phyloP scores from a whole-genome alignment of 2,797 vertebrate genomes.

The Rhinella marina region DNA sequence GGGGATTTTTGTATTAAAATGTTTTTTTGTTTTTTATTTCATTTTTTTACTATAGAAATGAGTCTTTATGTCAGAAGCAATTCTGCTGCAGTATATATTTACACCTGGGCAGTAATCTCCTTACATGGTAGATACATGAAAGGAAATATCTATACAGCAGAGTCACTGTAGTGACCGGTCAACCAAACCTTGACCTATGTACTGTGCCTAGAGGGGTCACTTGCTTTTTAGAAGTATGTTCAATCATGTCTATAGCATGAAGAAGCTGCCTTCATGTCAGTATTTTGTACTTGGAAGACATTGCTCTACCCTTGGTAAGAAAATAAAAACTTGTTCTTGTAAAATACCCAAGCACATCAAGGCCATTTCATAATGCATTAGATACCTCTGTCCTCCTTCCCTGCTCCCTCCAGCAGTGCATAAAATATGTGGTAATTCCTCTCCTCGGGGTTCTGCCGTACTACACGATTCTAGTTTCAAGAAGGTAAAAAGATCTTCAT shows the following conservation, averaged over 20 bases:
- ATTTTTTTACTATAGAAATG: no score
- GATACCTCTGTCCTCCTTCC: conserved; percentile 83
- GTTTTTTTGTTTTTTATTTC: no score
- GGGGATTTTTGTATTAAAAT: no score
- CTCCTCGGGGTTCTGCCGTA: conserved; percentile 94
- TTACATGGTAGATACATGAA: no score
- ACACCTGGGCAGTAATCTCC: no score
- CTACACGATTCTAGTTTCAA: conserved; percentile 88
- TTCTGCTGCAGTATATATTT: no score
- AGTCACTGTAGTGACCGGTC: not conserved
- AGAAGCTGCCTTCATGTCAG: not conserved
- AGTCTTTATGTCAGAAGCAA: no score
- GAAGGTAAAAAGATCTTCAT: conserved; percentile 60
- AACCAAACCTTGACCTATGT: not conserved
- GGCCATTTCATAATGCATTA: not conserved
- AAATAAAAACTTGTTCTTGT: not conserved
- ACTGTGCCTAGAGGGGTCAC: not conserved
- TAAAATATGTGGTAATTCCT: conserved; percentile 99
- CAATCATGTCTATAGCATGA: not conserved
- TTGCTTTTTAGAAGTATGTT: not conserved
- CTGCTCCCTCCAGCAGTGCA: conserved; percentile 89
- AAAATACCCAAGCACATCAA: not conserved
- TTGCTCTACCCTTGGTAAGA: not conserved
- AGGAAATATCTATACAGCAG: not conserved
- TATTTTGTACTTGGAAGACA: not conserved